These are phyloP conservation scores for Amaurobius ferox DNA, from an alignment of 2,888 invertebrate genomes.

Conservation along the genomic window DNA sequence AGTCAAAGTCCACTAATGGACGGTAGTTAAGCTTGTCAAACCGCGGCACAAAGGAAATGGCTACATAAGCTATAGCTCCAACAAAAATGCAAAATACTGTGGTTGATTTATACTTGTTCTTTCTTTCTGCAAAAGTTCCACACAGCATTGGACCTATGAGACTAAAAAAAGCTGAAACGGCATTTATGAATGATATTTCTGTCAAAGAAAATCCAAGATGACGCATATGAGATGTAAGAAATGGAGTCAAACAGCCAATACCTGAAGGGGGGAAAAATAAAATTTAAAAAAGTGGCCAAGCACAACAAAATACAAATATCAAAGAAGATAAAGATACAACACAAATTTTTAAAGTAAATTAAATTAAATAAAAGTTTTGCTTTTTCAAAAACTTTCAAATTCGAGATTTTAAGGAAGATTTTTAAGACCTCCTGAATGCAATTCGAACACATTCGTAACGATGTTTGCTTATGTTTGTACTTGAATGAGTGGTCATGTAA, in stretches of 20 bases:
- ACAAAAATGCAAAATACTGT: conserved; percentile 77
- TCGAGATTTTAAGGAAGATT: too few relatives aligned
- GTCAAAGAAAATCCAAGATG: conserved; percentile 85
- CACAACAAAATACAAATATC: too few relatives aligned
- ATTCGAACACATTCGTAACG: too few relatives aligned
- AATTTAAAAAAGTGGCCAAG: not conserved
- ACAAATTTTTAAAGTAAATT: not conserved
- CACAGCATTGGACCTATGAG: conserved; percentile 87
- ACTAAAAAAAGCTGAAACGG: conserved; percentile 87
- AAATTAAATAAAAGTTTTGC: too few relatives aligned
- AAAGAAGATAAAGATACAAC: not conserved
- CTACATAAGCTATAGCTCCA: conserved; percentile 76
- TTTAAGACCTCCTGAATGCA: too few relatives aligned
- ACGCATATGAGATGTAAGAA: conserved; percentile 87
- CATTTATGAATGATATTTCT: conserved; percentile 87
- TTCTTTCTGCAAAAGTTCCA: conserved; percentile 87
- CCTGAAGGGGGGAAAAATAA: conserved; percentile 80
- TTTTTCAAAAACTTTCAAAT: too few relatives aligned
- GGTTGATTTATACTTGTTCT: conserved; percentile 79
- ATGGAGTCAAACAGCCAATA: conserved; percentile 88
- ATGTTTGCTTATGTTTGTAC: too few relatives aligned
- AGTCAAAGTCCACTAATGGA: conserved; percentile 74
- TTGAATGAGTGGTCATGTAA: too few relatives aligned
- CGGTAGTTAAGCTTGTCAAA: conserved; percentile 53
- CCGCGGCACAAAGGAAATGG: conserved; percentile 77